Conservation (phyloP, 2,113 vertebrate species). For the Uropsilus gracilis region DNA sequence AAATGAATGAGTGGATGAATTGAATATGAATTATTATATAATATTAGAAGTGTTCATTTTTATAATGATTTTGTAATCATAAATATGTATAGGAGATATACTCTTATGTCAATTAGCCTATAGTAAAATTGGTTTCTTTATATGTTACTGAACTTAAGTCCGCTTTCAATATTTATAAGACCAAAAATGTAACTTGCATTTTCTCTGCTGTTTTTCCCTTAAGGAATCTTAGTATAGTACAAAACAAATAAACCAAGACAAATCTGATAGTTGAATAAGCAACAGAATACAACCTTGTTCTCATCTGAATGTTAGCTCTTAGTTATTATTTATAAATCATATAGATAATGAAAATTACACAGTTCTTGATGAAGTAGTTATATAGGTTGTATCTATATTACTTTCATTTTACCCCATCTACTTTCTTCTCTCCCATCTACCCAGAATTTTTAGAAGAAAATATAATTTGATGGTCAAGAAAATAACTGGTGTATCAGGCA, state of each 20-base stretch:
- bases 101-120: too few species aligned
- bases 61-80: not conserved
- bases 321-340: not conserved
- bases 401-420: not conserved
- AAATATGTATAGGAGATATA: not conserved
- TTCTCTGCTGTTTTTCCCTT: not conserved
- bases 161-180: not conserved
- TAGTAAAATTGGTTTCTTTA: not conserved
- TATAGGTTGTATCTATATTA: not conserved
- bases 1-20: not conserved
- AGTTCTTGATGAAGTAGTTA: not conserved
- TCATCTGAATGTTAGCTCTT: not conserved
- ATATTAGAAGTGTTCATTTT: not conserved
- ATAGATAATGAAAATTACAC: not conserved
- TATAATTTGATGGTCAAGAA: not conserved
- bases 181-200: not conserved
- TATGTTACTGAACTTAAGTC: not conserved
- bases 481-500: not conserved
- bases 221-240: not conserved
- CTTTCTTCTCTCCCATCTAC: not conserved
- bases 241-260: not conserved
- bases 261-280: not conserved
- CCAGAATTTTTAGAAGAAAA: not conserved
- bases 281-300: not conserved
- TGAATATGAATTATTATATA: not conserved